A percentile compares a stretch with the other conserved stretches of the same genome.
phyloP scores from a whole-genome alignment of 2,888 invertebrate genomes.

The Cancer borealis region DNA sequence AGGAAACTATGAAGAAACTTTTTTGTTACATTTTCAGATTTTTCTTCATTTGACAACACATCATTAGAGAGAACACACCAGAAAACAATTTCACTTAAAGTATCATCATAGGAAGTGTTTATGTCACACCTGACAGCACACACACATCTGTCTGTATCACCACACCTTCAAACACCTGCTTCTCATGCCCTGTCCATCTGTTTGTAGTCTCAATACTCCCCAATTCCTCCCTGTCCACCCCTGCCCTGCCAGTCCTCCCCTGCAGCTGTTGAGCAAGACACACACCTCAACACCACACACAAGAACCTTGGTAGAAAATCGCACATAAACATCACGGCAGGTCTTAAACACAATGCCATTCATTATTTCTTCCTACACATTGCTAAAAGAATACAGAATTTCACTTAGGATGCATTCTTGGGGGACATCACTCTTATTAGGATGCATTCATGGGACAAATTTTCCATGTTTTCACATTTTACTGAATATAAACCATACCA shows the following conservation, averaged over 20 bases:
- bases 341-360: not conserved
- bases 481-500: not conserved
- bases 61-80: not conserved
- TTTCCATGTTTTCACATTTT: not conserved
- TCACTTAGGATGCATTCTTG: not conserved
- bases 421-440: not conserved
- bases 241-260: slow-evolving; percentile 25
- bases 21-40: not conserved
- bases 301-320: slow-evolving; percentile 51
- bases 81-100: slow-evolving; percentile 21
- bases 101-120: slow-evolving; percentile 11
- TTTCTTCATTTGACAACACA: not conserved
- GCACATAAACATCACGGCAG: not conserved
- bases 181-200: not conserved
- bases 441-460: slow-evolving; percentile 2
- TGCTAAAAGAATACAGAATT: not conserved
- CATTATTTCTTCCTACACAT: not conserved
- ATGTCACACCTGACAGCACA: not conserved
- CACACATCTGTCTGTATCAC: not conserved
- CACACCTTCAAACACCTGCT: not conserved
- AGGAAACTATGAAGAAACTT: not conserved
- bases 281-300: slow-evolving; percentile 31
- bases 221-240: not conserved
- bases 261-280: slow-evolving; percentile 65
- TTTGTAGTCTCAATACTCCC: not conserved